phyloP scores from a whole-genome alignment of 2,888 invertebrate species.

The Cosmorhoe ocellata region DNA sequence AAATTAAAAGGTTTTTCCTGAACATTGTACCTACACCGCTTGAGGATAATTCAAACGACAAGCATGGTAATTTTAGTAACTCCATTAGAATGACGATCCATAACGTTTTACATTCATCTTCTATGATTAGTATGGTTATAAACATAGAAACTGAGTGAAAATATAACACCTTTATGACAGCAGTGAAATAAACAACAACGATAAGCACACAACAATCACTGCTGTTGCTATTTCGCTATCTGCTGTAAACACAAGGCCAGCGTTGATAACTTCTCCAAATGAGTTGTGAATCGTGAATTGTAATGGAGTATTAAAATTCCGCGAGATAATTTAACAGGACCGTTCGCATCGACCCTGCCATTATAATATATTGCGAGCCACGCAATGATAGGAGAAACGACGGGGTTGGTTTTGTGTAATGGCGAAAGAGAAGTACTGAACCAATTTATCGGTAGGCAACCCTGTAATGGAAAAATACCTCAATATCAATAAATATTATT shows the following conservation, averaged over 20 bases:
- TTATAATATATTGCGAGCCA: slow-evolving; percentile 5
- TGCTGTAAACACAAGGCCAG: slow-evolving; percentile 37
- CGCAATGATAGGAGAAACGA: slow-evolving; percentile 1
- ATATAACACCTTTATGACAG: slow-evolving; percentile 4
- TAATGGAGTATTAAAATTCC: slow-evolving; percentile 24
- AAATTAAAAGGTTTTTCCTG: slow-evolving; percentile 5
- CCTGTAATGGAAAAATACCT: not conserved
- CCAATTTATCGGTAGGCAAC: not conserved
- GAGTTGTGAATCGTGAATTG: slow-evolving; percentile 23
- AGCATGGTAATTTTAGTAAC: not conserved
- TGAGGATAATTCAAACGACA: slow-evolving; percentile 4
- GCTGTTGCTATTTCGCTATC: slow-evolving; percentile 34
- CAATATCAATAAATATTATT: slow-evolving; percentile 1
- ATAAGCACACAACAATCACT: slow-evolving; percentile 27
- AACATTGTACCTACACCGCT: not conserved
- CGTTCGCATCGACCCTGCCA: slow-evolving; percentile 12
- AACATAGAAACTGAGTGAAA: slow-evolving; percentile 5
- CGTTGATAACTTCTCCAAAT: slow-evolving; percentile 35
- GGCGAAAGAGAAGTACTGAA: not conserved
- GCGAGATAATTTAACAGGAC: slow-evolving; percentile 19
- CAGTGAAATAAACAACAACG: slow-evolving; percentile 20
- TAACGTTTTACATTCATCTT: not conserved
- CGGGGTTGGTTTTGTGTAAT: not conserved
- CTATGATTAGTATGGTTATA: too few relatives aligned
- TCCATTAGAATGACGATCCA: not conserved